Evolutionary conservation across 2,888 invertebrate genomes (phyloP).

Genomic region (Agriopis marginaria): DNA sequence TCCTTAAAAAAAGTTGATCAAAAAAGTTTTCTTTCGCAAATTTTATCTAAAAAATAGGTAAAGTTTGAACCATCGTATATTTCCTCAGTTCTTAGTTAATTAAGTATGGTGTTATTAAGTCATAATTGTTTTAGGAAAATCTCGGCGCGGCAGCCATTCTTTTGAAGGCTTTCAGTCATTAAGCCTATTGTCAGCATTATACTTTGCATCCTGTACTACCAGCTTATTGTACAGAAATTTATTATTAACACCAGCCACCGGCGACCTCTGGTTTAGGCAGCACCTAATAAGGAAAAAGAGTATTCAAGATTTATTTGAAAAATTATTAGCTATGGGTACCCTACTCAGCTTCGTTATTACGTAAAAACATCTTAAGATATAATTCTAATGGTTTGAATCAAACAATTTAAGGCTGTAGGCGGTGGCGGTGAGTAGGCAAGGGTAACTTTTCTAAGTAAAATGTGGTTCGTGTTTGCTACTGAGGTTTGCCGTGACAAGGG

Average conservation of each 20-base stretch:
- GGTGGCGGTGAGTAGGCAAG: conserved; percentile 2
- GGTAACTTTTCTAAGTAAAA: conserved; percentile 51
- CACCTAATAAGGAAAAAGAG: conserved; percentile 66
- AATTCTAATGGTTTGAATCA: conserved; percentile 43
- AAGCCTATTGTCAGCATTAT: conserved; percentile 59
- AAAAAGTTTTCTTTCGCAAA: conserved; percentile 12
- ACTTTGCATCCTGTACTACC: conserved; percentile 53
- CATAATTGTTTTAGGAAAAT: conserved; percentile 41
- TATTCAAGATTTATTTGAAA: conserved; percentile 61
- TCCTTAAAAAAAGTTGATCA: conserved; percentile 16
- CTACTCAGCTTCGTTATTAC: conserved; percentile 44
- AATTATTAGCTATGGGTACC: conserved; percentile 59
- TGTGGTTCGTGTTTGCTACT: conserved; percentile 55
- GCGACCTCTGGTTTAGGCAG: conserved; percentile 53
- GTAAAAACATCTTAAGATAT: conserved; percentile 45
- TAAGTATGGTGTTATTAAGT: conserved; percentile 27
- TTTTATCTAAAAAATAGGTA: conserved; percentile 12
- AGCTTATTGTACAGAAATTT: conserved; percentile 62
- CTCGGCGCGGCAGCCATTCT: conserved; percentile 33
- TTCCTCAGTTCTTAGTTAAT: conserved; percentile 28
- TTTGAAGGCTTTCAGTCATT: conserved; percentile 52
- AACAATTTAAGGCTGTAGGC: conserved; percentile 37
- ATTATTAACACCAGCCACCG: conserved; percentile 59
- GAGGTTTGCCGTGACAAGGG: conserved; percentile 58
- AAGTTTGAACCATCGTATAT: conserved; percentile 11